These are phyloP conservation scores for Diadegma fenestrale DNA, from an alignment of 2,888 invertebrate genomes.

Conservation along the genomic window DNA sequence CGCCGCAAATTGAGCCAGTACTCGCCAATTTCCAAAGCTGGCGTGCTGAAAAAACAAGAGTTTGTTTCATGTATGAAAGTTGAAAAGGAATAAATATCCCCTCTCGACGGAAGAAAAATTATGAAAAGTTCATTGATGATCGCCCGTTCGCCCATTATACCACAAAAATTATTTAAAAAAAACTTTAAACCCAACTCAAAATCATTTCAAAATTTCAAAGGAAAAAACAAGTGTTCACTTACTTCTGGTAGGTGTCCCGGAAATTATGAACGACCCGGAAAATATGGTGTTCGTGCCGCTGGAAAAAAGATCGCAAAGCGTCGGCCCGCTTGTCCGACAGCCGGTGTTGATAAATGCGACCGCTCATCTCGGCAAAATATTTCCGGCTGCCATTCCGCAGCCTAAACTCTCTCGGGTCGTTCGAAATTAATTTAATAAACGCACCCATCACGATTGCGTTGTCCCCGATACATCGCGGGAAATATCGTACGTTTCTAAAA, in stretches of 20 bases:
- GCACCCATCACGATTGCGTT: neutral
- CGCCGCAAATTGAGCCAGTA: neutral
- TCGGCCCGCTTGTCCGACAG: neutral
- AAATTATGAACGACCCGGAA: neutral
- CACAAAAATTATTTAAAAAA: constrained; percentile 6
- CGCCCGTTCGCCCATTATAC: constrained; percentile 2
- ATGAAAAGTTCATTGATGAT: constrained; percentile 11
- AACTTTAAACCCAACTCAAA: constrained; percentile 9
- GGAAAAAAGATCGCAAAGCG: neutral
- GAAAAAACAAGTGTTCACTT: constrained; percentile 5
- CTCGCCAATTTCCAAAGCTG: neutral
- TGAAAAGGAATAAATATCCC: constrained; percentile 11
- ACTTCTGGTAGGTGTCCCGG: neutral
- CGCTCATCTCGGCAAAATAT: neutral
- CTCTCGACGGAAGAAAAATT: constrained; percentile 11
- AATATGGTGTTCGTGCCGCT: neutral
- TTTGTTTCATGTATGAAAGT: constrained; percentile 9
- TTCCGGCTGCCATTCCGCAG: neutral
- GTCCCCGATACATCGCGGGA: neutral
- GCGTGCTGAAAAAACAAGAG: constrained; percentile 7
- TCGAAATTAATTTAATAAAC: neutral
- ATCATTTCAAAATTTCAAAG: constrained; percentile 9
- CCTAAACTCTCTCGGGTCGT: neutral
- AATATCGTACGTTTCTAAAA: neutral
- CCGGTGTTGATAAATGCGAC: neutral